A percentile compares a stretch with the other conserved stretches of the same genome.
Evolutionary conservation across 2,113 vertebrate genomes (phyloP).

Genomic region (Brienomyrus longianalis): DNA sequence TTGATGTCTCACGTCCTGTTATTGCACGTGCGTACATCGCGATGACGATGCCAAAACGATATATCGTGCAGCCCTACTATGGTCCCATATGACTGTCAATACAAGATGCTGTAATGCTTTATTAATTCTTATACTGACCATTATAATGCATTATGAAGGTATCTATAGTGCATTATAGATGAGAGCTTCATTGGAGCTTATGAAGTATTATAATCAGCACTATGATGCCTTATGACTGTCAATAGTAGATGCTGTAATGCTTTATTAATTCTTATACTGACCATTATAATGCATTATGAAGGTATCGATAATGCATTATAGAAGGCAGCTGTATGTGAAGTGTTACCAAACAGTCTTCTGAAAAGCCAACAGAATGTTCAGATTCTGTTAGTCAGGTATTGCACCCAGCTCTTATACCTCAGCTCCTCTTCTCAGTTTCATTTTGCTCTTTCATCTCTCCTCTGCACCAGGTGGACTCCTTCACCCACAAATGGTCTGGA

Average conservation of each 20-base stretch:
- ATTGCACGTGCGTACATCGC: too few relatives aligned
- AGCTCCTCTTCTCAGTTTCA: not conserved
- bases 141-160: not conserved
- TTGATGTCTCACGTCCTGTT: too few relatives aligned
- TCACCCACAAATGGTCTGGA: constrained; percentile 74
- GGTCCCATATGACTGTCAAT: too few relatives aligned
- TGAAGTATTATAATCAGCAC: too few relatives aligned
- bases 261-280: too few relatives aligned
- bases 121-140: too few relatives aligned
- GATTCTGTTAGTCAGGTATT: not conserved
- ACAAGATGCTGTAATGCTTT: too few relatives aligned
- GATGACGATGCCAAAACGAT: too few relatives aligned
- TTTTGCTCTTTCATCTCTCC: not conserved
- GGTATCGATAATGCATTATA: not conserved
- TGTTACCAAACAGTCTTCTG: not conserved
- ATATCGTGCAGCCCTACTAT: too few relatives aligned
- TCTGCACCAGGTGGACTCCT: constrained; percentile 69
- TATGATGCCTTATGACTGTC: too few relatives aligned
- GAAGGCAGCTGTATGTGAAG: not conserved
- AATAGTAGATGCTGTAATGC: too few relatives aligned
- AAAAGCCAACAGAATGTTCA: not conserved
- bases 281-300: not conserved
- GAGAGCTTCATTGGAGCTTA: too few relatives aligned
- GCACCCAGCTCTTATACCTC: not conserved
- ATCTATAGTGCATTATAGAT: not conserved